These are phyloP conservation scores for Orthonevra nobilis DNA, from an alignment of 2,888 invertebrate genomes.

Conservation along the genomic window DNA sequence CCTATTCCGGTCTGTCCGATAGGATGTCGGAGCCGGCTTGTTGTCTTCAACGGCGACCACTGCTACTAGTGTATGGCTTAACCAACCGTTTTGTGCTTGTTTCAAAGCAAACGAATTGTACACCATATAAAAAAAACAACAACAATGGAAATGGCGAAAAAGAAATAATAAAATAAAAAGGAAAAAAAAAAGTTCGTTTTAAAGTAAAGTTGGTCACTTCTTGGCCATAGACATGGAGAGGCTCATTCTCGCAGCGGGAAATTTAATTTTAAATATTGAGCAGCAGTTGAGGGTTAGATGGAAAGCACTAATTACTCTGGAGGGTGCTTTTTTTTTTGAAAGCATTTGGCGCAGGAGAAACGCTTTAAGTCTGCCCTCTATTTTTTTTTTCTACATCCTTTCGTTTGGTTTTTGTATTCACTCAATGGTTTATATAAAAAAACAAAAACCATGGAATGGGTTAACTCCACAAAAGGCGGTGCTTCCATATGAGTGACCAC, in stretches of 20 bases:
- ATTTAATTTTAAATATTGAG: constrained; percentile 68
- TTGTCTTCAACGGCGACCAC: constrained; percentile 64
- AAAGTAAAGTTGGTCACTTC: constrained; percentile 53
- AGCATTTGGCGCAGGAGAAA: constrained; percentile 12
- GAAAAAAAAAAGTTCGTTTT: constrained; percentile 16
- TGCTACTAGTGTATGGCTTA: constrained; percentile 61
- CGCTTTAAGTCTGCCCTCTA: constrained; percentile 36
- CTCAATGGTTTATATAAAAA: constrained; percentile 45
- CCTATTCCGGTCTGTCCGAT: constrained; percentile 64
- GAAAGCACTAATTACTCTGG: constrained; percentile 60
- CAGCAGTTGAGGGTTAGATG: constrained; percentile 49
- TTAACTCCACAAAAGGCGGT: constrained; percentile 15
- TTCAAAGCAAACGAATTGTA: constrained; percentile 65
- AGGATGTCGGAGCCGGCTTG: constrained; percentile 57
- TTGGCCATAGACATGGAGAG: constrained; percentile 39
- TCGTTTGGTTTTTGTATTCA: constrained; percentile 41
- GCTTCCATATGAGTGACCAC: constrained; percentile 45
- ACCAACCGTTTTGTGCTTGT: constrained; percentile 66
- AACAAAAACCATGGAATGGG: constrained; percentile 28
- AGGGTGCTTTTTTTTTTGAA: constrained; percentile 3
- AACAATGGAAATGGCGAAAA: constrained; percentile 38
- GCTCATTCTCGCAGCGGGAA: constrained; percentile 30
- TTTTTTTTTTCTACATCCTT: too few species aligned
- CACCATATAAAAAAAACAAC: constrained; percentile 25
- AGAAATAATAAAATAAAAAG: constrained; percentile 51